Evolutionary conservation across 2,888 invertebrate species (phyloP).

Genomic region (Prosopocoilus inquinatus): DNA sequence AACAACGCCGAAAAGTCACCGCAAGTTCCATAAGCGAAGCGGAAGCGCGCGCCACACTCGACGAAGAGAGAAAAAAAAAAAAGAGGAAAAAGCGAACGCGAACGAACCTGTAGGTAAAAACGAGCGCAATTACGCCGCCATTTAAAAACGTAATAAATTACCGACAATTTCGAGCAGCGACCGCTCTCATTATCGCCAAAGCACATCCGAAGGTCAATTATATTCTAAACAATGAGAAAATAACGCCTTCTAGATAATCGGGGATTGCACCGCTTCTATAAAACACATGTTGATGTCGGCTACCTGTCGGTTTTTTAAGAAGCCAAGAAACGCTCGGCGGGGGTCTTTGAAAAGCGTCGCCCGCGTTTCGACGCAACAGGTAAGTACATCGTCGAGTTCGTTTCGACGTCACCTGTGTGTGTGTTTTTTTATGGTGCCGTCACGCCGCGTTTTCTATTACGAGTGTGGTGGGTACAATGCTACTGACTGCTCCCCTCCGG

Average conservation of each 20-base stretch:
- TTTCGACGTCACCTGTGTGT: not conserved
- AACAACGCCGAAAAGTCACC: too few relatives aligned
- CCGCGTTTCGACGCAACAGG: constrained; percentile 27
- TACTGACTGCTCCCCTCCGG: not conserved
- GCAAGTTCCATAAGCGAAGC: too few relatives aligned
- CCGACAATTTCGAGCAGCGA: constrained; percentile 10
- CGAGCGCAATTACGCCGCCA: constrained; percentile 1
- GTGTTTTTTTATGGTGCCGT: not conserved
- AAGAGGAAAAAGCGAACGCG: not conserved
- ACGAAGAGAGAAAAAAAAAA: not conserved
- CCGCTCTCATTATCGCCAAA: constrained; percentile 6
- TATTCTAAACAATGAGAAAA: constrained; percentile 13
- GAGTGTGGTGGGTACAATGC: not conserved
- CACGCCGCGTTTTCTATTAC: constrained; percentile 12
- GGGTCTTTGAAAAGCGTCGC: not conserved
- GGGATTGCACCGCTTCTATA: constrained; percentile 2
- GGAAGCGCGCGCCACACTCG: too few relatives aligned
- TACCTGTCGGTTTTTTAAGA: constrained; percentile 5
- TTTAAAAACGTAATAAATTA: constrained; percentile 14
- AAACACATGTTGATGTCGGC: constrained; percentile 10
- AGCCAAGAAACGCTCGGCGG: not conserved
- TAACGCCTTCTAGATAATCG: constrained; percentile 1
- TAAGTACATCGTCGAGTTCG: constrained; percentile 25
- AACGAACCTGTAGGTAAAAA: not conserved
- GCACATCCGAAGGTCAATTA: constrained; percentile 13